Percentiles rank a stretch among this genome's conserved stretches.
Conservation (phyloP, 2,113 vertebrate species). For the Genyomyrus donnyi region DNA sequence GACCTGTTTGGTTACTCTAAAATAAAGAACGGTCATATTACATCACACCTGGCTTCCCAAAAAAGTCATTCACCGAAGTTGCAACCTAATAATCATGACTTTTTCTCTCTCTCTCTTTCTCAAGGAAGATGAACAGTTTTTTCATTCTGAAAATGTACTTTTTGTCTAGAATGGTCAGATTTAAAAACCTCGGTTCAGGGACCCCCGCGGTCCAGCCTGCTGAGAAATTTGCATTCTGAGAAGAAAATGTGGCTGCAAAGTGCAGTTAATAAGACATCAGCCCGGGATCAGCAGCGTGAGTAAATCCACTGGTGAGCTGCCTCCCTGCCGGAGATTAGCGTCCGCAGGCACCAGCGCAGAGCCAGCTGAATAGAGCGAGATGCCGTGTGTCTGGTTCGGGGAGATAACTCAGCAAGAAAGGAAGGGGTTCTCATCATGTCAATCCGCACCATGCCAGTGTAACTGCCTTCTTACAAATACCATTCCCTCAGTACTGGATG, state of each 20-base stretch:
- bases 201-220: background rate
- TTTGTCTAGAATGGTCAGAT: background rate
- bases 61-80: background rate
- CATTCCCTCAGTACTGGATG: background rate
- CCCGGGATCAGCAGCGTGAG: background rate
- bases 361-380: background rate
- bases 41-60: background rate
- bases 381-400: background rate
- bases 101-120: background rate
- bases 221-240: background rate
- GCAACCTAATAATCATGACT: background rate
- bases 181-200: background rate
- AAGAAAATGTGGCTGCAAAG: background rate
- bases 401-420: background rate
- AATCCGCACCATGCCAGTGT: background rate
- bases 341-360: background rate
- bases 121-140: background rate
- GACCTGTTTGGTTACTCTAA: background rate
- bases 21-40: background rate
- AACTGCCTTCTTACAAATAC: background rate
- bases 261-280: background rate
- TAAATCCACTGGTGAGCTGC: background rate
- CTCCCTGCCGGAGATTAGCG: constrained; percentile 3
- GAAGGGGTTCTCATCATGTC: background rate
- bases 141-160: background rate